Conservation (phyloP, 1,140 invertebrate species). For the Varroa destructor region DNA sequence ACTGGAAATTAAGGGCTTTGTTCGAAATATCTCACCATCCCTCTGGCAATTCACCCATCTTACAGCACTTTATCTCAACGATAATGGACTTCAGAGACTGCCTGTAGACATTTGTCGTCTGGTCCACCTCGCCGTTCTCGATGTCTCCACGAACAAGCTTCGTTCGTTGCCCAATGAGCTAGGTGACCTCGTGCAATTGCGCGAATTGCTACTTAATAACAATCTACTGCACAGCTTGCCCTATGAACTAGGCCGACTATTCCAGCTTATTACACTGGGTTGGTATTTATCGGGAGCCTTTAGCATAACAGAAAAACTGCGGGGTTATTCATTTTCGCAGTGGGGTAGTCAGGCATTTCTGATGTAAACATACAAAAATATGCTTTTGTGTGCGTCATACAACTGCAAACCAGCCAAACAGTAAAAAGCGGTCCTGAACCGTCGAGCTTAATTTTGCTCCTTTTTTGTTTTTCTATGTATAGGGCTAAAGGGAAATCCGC, state of each 20-base stretch:
- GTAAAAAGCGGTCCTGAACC: too few species aligned
- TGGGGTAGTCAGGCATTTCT: too few species aligned
- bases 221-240: constrained; percentile 84
- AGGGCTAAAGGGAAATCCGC: constrained; percentile 81
- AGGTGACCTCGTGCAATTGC: constrained; percentile 80
- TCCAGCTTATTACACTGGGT: constrained; percentile 67
- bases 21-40: constrained; percentile 75
- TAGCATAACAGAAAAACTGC: too few species aligned
- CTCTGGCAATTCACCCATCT: constrained; percentile 79
- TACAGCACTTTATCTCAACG: constrained; percentile 82
- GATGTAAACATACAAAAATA: too few species aligned
- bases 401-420: too few species aligned
- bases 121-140: constrained; percentile 65
- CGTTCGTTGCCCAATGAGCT: constrained; percentile 82
- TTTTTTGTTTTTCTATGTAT: constrained; percentile 41
- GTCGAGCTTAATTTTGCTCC: too few species aligned
- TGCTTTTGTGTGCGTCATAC: too few species aligned
- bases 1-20: constrained; percentile 68
- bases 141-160: constrained; percentile 86
- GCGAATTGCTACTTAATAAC: constrained; percentile 82
- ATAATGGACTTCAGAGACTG: constrained; percentile 74
- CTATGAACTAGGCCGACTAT: constrained; percentile 92
- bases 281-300: constrained; percentile 30
- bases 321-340: too few species aligned
- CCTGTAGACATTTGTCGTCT: constrained; percentile 74